Evolutionary conservation across 2,797 vertebrate genomes (phyloP), one percentile per base, ranked within the genome.

Genomic region (Carcharodon carcharias): DNA sequence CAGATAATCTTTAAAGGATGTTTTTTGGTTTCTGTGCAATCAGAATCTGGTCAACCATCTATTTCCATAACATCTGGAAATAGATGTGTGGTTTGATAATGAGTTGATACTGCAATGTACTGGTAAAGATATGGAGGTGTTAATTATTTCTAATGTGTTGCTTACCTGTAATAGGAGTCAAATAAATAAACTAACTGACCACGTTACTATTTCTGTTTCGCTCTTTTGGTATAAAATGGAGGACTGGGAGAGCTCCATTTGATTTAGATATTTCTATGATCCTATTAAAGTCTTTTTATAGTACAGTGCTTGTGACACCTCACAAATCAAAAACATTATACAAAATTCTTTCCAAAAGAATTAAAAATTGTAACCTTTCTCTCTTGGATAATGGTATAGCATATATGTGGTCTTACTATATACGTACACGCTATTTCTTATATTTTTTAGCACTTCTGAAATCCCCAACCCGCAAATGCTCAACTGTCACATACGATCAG

Each of bases 401-500:
- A 77, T 58, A 77, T 54, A 71, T 58, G 50, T 77, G 7, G 26
- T 95, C 31, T 7, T 58, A 21, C 69, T 73, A 23, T 77, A n/a
- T 16, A 77, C 3, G 69, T 56, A 56, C 67, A 95, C 69, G 50
- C 56, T 63, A 95, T 95, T 95, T 97, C 96, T 97, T 97, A 98
- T 97, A 97, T 97, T 97, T 98, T 98, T 97, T 97, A 97, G 98
- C 98, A 98, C 97, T 97, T 98, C 98, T 98, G 98, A 98, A 97
- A 98, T 95, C 98, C 97, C 98, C 98, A 98, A 98, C 98, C 98
- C 98, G 92, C 97, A 98, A 98, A 98, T 98, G 98, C 98, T 98
- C 98, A 98, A 97, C 98, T 99, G 99, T 99, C 99, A 99, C 97
- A 98, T 97, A 97, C 97, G 97, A 99, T 99, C 98, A 99, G 97